Evolutionary conservation across 2,797 vertebrate species (phyloP).

Genomic region (Poliocrania exsul): DNA sequence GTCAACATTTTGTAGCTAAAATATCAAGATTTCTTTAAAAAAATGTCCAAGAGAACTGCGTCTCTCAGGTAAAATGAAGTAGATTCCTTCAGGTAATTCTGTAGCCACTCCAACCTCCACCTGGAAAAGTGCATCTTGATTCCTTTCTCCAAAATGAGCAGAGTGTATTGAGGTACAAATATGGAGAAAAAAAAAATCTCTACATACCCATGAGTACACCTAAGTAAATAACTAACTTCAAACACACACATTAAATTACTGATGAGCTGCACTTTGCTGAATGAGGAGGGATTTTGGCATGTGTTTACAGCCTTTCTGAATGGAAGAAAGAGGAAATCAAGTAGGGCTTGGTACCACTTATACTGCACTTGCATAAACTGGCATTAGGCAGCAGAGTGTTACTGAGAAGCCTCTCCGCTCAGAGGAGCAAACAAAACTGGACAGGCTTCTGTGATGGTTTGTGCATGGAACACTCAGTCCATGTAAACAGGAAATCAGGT

Average conservation of each 20-base stretch:
- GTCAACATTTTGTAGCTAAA: not conserved
- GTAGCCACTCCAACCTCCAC: not conserved
- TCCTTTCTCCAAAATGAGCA: not conserved
- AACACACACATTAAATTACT: not conserved
- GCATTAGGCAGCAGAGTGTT: not conserved
- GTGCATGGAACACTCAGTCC: accelerated
- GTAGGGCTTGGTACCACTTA: not conserved
- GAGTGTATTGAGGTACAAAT: accelerated
- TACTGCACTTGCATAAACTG: not conserved
- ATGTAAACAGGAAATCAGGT: not conserved
- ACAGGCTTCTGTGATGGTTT: accelerated
- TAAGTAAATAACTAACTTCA: not conserved
- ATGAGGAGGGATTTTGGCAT: not conserved
- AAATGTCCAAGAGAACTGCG: not conserved
- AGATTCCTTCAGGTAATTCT: not conserved
- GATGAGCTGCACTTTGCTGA: not conserved
- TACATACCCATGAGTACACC: not conserved
- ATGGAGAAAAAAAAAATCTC: not conserved
- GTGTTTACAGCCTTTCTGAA: not conserved
- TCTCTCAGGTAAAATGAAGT: not conserved
- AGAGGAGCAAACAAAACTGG: not conserved
- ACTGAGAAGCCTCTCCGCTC: not conserved
- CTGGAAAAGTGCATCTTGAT: not conserved
- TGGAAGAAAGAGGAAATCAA: not conserved
- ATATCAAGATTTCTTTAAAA: not conserved